Evolutionary conservation across 2,113 vertebrate species (phyloP).

Genomic region (Crotalus helleri): DNA sequence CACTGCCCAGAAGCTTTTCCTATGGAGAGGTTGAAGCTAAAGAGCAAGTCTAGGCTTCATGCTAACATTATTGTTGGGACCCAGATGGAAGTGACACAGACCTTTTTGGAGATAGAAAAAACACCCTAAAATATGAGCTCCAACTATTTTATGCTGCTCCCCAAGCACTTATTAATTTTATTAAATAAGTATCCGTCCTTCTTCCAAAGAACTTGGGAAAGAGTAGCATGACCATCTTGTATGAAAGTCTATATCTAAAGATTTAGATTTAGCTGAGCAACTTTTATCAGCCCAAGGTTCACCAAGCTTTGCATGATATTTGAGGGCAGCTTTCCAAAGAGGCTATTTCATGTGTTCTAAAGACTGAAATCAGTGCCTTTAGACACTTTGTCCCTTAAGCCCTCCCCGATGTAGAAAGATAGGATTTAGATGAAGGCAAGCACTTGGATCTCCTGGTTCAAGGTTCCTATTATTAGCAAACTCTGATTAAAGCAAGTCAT

Average conservation of each 20-base stretch:
- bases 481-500: not conserved
- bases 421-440: not conserved
- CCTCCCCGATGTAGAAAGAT: not conserved
- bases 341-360: not conserved
- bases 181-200: not conserved
- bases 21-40: not conserved
- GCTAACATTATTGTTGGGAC: not conserved
- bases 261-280: not conserved
- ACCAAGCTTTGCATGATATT: not conserved
- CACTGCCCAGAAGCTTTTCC: not conserved
- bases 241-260: not conserved
- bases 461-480: not conserved
- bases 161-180: not conserved
- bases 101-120: not conserved
- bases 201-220: not conserved
- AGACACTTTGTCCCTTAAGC: not conserved
- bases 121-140: not conserved
- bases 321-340: not conserved
- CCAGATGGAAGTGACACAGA: not conserved
- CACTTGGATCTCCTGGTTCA: not conserved
- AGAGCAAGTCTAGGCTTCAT: not conserved
- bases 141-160: not conserved
- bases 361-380: not conserved
- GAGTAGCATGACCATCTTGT: not conserved
- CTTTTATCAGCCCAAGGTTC: not conserved